Percentiles rank a stretch among this genome's conserved stretches.
These are phyloP conservation scores for Neomonachus schauinslandi DNA, from an alignment of 2,113 vertebrate species.

Conservation along the genomic window DNA sequence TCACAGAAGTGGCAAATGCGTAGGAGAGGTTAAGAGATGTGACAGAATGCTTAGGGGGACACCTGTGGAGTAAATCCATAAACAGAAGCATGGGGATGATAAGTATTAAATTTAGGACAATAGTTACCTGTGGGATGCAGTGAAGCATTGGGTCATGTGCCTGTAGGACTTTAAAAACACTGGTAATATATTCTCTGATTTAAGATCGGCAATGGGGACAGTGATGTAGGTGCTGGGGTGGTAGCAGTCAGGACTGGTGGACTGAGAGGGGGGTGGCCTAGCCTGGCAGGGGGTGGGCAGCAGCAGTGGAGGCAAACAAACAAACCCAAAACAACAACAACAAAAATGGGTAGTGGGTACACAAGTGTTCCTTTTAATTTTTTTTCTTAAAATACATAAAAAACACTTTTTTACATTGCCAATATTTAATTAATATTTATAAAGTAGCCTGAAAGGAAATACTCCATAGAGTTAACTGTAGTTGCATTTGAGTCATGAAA, in stretches of 20 bases:
- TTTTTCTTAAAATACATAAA: background rate
- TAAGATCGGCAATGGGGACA: background rate
- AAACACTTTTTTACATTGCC: background rate
- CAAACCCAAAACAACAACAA: background rate
- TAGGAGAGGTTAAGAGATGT: background rate
- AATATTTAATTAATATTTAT: conserved; percentile 14
- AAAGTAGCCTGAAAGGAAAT: conserved; percentile 9
- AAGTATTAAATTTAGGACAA: background rate
- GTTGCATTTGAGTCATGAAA: background rate
- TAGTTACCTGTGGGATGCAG: background rate
- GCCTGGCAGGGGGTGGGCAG: background rate
- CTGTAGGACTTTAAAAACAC: background rate
- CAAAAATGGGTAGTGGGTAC: background rate
- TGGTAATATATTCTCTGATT: background rate
- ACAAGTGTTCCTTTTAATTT: background rate
- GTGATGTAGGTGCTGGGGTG: background rate
- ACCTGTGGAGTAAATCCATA: background rate
- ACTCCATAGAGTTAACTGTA: background rate
- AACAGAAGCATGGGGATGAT: background rate
- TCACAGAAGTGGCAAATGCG: background rate
- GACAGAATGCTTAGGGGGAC: background rate
- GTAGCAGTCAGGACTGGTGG: background rate
- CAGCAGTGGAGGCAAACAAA: background rate
- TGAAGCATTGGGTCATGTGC: background rate
- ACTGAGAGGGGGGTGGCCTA: background rate